A percentile compares a stretch with the other conserved stretches of the same genome.
These are phyloP conservation scores for Emmelina monodactyla DNA, from an alignment of 2,888 invertebrate species.

Conservation along the genomic window DNA sequence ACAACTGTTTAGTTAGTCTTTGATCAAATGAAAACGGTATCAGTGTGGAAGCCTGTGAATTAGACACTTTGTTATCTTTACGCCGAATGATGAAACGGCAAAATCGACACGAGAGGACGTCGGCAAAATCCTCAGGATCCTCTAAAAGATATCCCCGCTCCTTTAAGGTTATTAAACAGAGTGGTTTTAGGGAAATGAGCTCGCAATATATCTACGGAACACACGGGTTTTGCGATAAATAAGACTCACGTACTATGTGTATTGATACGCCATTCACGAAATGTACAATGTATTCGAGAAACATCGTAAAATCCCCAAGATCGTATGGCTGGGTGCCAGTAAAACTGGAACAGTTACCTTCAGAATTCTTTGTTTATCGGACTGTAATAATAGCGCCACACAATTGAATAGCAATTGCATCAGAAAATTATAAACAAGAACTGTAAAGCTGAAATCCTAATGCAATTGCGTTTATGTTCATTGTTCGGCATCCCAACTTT, in stretches of 20 bases:
- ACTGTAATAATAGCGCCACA: constrained; percentile 19
- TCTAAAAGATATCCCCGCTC: constrained; percentile 51
- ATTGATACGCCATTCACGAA: constrained; percentile 19
- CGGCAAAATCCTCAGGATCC: constrained; percentile 55
- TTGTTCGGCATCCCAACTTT: too few relatives aligned
- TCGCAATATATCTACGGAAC: constrained; percentile 49
- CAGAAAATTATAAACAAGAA: too few relatives aligned
- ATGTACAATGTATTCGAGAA: constrained; percentile 17
- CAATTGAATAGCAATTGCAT: too few relatives aligned
- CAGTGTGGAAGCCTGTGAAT: constrained; percentile 25
- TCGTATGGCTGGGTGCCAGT: constrained; percentile 44
- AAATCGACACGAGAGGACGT: constrained; percentile 35
- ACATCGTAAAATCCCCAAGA: constrained; percentile 34
- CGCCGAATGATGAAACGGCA: constrained; percentile 57
- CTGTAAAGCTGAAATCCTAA: too few relatives aligned
- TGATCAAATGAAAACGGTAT: too few relatives aligned
- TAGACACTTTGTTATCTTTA: too few relatives aligned
- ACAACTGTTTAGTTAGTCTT: too few relatives aligned
- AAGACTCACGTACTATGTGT: constrained; percentile 49
- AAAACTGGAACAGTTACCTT: constrained; percentile 37
- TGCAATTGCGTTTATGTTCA: too few relatives aligned
- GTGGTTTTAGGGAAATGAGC: constrained; percentile 61
- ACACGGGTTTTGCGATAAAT: constrained; percentile 47
- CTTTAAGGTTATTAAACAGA: constrained; percentile 60
- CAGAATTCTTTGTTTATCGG: constrained; percentile 25